Conservation (phyloP, 2,888 invertebrate species). For the Xylota segnis region DNA sequence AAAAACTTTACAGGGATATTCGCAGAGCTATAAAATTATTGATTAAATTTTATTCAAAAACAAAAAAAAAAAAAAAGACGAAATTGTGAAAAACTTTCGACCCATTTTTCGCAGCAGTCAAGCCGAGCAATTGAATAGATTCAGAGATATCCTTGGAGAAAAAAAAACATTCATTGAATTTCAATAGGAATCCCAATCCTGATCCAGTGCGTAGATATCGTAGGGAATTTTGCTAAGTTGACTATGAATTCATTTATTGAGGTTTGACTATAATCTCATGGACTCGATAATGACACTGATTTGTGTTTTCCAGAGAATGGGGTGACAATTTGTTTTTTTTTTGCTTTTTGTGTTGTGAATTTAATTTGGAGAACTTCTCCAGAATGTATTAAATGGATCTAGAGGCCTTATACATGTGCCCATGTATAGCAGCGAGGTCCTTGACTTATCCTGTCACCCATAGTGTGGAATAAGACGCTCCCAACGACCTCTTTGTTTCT, state of each 20-base stretch:
- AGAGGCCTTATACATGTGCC: too few species aligned
- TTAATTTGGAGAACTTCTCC: neutral
- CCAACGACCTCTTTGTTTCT: too few species aligned
- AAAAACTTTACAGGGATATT: conserved; percentile 47
- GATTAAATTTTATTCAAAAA: conserved; percentile 51
- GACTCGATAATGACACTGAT: conserved; percentile 22
- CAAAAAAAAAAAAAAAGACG: neutral
- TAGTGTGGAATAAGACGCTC: too few species aligned
- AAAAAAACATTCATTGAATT: conserved; percentile 4
- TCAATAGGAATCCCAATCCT: conserved; percentile 1
- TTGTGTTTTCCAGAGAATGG: neutral
- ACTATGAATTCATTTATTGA: conserved; percentile 10
- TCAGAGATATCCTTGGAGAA: neutral
- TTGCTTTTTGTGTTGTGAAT: neutral
- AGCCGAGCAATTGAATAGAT: neutral
- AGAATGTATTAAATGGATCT: neutral
- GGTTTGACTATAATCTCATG: conserved; percentile 8
- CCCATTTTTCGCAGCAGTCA: conserved; percentile 1
- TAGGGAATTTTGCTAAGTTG: conserved; percentile 3
- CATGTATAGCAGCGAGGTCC: too few species aligned
- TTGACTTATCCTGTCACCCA: too few species aligned
- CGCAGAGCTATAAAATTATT: conserved; percentile 63
- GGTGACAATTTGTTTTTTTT: neutral
- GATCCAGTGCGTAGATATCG: conserved; percentile 5
- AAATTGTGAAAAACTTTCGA: conserved; percentile 34